These are phyloP conservation scores for Limnothrissa miodon DNA, from an alignment of 2,113 vertebrate genomes.

Conservation along the genomic window DNA sequence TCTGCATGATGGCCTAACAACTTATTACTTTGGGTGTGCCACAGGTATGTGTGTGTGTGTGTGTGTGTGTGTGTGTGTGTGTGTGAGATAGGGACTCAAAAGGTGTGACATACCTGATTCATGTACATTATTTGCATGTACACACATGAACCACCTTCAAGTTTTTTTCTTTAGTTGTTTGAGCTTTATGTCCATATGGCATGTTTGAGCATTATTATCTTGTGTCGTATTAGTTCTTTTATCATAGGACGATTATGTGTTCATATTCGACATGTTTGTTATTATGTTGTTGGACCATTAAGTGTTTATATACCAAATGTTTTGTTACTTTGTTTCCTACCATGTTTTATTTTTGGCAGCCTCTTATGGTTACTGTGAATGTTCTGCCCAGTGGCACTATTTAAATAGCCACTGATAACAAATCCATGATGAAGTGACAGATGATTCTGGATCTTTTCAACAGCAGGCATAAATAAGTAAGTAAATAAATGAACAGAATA, in stretches of 20 bases:
- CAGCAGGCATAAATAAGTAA: not conserved
- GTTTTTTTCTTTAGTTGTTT: no score
- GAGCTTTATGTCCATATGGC: no score
- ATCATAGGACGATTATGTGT: no score
- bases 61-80: slow-evolving; percentile 23
- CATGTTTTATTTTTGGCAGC: no score
- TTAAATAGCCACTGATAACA: not conserved
- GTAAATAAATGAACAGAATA: not conserved
- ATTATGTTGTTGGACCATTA: not conserved
- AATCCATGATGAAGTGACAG: not conserved
- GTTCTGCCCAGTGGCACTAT: not conserved
- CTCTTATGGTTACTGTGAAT: not conserved
- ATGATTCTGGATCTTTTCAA: not conserved
- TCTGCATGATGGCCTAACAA: slow-evolving; percentile 22
- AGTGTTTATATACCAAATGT: not conserved
- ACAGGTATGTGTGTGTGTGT: slow-evolving; percentile 19
- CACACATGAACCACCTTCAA: no score
- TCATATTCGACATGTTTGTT: no score
- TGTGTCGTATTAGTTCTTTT: no score
- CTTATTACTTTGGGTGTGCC: not conserved
- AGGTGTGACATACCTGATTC: no score
- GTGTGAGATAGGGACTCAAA: not conserved
- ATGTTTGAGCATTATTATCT: no score
- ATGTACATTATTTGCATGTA: no score
- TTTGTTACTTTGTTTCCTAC: no score